Conservation (phyloP, 2,888 invertebrate species). For the Bursaphelenchus okinawaensis region DNA sequence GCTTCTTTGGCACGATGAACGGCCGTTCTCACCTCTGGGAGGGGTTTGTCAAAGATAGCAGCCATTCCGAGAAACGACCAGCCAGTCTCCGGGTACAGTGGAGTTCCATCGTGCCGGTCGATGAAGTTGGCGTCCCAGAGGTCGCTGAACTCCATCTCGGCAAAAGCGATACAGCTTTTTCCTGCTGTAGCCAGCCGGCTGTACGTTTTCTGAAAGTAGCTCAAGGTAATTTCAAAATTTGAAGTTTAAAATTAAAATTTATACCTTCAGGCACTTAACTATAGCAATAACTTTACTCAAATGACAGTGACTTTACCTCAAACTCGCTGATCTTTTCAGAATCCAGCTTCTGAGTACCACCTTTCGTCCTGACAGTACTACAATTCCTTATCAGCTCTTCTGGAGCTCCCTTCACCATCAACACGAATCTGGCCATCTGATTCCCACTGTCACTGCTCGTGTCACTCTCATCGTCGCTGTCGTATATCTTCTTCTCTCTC, state of each 20-base stretch:
- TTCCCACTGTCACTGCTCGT: not conserved
- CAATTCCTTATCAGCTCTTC: slow-evolving; percentile 29
- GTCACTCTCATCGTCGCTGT: not conserved
- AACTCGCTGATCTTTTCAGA: slow-evolving; percentile 23
- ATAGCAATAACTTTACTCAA: not conserved
- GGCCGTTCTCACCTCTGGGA: slow-evolving; percentile 10
- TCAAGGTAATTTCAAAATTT: not conserved
- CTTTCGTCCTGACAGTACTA: slow-evolving; percentile 14
- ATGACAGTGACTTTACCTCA: slow-evolving; percentile 14
- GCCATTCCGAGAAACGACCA: slow-evolving; percentile 36
- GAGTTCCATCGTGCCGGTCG: not conserved
- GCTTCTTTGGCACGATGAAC: slow-evolving; percentile 18
- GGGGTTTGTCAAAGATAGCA: slow-evolving; percentile 27
- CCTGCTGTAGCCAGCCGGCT: slow-evolving; percentile 24
- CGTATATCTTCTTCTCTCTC: slow-evolving; percentile 5
- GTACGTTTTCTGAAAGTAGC: slow-evolving; percentile 27
- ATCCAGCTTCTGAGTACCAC: slow-evolving; percentile 17
- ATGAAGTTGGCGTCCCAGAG: slow-evolving; percentile 19
- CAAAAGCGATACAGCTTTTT: slow-evolving; percentile 33
- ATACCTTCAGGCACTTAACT: too few relatives aligned
- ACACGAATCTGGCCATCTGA: not conserved
- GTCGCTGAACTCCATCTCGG: slow-evolving; percentile 31
- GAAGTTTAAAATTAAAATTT: too few relatives aligned
- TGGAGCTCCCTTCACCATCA: slow-evolving; percentile 36
- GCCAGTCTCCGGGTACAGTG: slow-evolving; percentile 20